Evolutionary conservation across 2,888 invertebrate genomes (phyloP).

Genomic region (Orthonychiurus folsomi): DNA sequence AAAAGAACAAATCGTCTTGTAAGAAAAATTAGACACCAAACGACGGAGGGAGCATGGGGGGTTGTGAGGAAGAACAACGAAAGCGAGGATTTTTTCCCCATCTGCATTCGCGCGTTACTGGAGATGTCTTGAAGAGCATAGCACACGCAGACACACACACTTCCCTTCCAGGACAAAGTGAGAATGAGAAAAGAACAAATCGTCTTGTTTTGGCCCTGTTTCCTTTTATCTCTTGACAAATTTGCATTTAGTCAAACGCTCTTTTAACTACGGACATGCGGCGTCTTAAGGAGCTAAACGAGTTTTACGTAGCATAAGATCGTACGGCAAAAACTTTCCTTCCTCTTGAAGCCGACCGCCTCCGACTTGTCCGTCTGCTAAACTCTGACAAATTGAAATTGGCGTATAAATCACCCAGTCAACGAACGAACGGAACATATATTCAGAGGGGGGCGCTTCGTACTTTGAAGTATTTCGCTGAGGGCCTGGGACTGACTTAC

Average conservation of each 20-base stretch:
- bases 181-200: slow-evolving; percentile 12
- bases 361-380: background rate
- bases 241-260: slow-evolving; percentile 19
- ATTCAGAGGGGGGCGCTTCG: too few species aligned
- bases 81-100: too few species aligned
- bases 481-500: too few species aligned
- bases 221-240: slow-evolving; percentile 22
- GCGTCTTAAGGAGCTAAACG: slow-evolving; percentile 7
- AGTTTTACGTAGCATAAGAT: too few species aligned
- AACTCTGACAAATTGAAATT: background rate
- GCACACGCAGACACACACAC: slow-evolving; percentile 5
- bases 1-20: slow-evolving; percentile 5
- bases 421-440: too few species aligned
- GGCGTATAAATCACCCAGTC: background rate
- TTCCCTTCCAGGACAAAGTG: slow-evolving; percentile 15
- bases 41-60: too few species aligned
- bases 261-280: background rate
- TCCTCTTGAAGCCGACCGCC: too few species aligned
- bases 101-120: too few species aligned
- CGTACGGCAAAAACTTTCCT: too few species aligned
- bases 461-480: too few species aligned
- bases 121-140: too few species aligned
- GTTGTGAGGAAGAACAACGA: too few species aligned
- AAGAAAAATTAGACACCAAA: slow-evolving; percentile 25
- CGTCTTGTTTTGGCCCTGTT: slow-evolving; percentile 13